phyloP scores from a whole-genome alignment of 1,140 invertebrate species.

The Diorhabda sublineata region DNA sequence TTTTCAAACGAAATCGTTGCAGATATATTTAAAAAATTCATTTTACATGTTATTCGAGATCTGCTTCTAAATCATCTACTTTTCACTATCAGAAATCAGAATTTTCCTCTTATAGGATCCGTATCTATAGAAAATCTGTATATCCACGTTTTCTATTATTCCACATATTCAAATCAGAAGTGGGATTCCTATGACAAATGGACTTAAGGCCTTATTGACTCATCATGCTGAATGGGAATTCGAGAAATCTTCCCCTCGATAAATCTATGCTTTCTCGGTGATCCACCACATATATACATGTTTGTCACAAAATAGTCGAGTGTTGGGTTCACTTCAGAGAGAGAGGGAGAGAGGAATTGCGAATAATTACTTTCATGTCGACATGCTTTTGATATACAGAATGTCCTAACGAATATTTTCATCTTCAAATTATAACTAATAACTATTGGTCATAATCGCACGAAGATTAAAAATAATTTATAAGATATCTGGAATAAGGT shows the following conservation, averaged over 20 bases:
- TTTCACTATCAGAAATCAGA: too few species aligned
- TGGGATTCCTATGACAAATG: background rate
- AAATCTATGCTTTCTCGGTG: background rate
- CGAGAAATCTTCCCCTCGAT: background rate
- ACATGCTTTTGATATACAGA: background rate
- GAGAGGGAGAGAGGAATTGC: background rate
- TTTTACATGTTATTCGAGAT: too few species aligned
- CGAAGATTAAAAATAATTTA: too few species aligned
- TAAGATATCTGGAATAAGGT: too few species aligned
- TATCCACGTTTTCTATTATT: slow-evolving; percentile 1
- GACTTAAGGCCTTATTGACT: background rate
- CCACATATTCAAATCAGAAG: slow-evolving; percentile 2
- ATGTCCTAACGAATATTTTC: background rate
- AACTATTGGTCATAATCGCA: too few species aligned
- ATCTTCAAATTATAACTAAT: too few species aligned
- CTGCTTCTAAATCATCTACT: too few species aligned
- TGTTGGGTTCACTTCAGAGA: background rate
- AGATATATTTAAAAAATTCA: too few species aligned
- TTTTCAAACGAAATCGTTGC: too few species aligned
- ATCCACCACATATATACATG: background rate
- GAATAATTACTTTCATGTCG: background rate
- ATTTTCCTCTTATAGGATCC: too few species aligned
- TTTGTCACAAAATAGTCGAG: slow-evolving; percentile 2
- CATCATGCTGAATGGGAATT: background rate
- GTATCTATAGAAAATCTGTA: background rate